phyloP scores from a whole-genome alignment of 1,140 invertebrate species.

The Platyscapa corneri region DNA sequence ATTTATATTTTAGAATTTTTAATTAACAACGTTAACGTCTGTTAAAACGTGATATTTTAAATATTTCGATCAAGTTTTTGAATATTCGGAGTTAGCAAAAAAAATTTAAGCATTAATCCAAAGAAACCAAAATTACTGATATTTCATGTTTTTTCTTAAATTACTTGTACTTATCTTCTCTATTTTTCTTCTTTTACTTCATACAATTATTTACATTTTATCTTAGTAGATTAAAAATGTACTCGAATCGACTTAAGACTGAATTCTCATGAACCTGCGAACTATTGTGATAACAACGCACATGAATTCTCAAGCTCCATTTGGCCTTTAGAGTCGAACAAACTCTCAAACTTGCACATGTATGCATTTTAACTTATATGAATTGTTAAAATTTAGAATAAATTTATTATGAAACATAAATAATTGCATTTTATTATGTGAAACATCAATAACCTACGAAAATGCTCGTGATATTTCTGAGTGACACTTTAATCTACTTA shows the following conservation, averaged over 20 bases:
- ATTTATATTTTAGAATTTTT: no score
- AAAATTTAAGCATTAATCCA: no score
- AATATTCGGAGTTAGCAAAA: no score
- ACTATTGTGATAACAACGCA: not conserved
- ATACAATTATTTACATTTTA: no score
- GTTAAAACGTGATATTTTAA: no score
- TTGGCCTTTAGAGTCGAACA: not conserved
- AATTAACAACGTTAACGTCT: no score
- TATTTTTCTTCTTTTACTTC: no score
- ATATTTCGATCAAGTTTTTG: no score
- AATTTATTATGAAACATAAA: not conserved
- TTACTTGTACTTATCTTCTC: no score
- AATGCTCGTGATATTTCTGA: not conserved
- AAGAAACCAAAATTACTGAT: no score
- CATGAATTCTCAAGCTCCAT: constrained; percentile 2
- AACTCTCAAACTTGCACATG: not conserved
- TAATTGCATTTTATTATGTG: no score
- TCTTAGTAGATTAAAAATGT: not conserved
- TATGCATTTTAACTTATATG: not conserved
- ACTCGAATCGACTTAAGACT: not conserved
- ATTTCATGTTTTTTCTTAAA: not conserved
- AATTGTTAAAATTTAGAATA: not conserved
- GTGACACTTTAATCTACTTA: not conserved
- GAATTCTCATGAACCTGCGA: not conserved
- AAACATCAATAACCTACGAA: no score